Evolutionary conservation across 1,140 invertebrate genomes (phyloP).

Genomic region (Branchinecta lynchi): DNA sequence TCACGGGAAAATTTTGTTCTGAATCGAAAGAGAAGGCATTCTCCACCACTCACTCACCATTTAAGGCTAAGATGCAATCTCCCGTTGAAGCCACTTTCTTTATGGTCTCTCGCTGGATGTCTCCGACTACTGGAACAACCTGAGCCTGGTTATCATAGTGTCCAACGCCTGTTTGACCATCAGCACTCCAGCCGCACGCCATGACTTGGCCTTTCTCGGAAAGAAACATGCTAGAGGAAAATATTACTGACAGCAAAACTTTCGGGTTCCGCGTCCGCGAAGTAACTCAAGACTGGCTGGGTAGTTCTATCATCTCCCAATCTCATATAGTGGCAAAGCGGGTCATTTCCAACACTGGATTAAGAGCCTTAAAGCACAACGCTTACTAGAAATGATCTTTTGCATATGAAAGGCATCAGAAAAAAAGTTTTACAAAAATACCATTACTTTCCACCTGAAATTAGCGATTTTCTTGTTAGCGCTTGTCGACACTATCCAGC

Average conservation of each 20-base stretch:
- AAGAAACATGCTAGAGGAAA: conserved; percentile 53
- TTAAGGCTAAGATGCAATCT: conserved; percentile 78
- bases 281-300: conserved; percentile 13
- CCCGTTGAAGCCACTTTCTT: conserved; percentile 57
- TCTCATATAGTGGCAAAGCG: too few relatives aligned
- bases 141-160: conserved; percentile 41
- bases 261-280: not conserved
- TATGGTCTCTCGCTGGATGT: conserved; percentile 65
- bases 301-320: not conserved
- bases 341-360: too few relatives aligned
- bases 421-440: too few relatives aligned
- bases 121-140: conserved; percentile 42
- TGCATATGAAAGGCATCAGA: too few relatives aligned
- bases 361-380: too few relatives aligned
- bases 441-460: too few relatives aligned
- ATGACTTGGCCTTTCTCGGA: conserved; percentile 64
- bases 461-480: too few relatives aligned
- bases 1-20: too few relatives aligned
- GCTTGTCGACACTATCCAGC: too few relatives aligned
- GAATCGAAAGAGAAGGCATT: too few relatives aligned
- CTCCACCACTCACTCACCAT: conserved; percentile 43
- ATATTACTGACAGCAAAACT: not conserved
- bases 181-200: conserved; percentile 81
- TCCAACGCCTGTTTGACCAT: conserved; percentile 81
- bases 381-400: too few relatives aligned